Base-by-base conservation (phyloP, 2,113 vertebrate species). In the Actenoides lindsayi region DNA sequence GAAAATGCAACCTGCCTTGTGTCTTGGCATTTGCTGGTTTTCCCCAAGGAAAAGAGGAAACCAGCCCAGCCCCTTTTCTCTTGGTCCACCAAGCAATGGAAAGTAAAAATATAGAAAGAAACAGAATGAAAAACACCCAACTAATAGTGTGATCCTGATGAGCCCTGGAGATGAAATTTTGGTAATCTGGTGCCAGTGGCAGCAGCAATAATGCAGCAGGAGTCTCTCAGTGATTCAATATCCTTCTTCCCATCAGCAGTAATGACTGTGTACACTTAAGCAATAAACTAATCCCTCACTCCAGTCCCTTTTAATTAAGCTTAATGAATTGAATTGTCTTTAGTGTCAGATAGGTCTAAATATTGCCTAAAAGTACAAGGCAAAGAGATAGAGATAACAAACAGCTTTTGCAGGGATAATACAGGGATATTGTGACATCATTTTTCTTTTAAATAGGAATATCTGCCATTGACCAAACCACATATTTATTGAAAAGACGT, bases 251-350 rank as follows among this genome's bases (percentile, higher is more conserved):
- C 35, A 94, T 94, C 83, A 87, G 93, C 81, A 92, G 78, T 85
- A 93, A 96, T 95, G 69, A 87, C 59, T 93, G 77, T 50, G 70
- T 95, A 91, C 87, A 35, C 10, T 84, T 95, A 87, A 93, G 86
- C 41, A 94, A 93, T 87, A 97, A 97, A 96, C 83, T 93, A 96
- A 94, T 91, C 60, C 25, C 39, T 53, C 35, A 42, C n/a, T 96
- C 31, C 39, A 74, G 62, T 96, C 80, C 83, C 25, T 94, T 97
- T 89, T 95, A 95, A 97, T 96, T 95, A 93, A 95, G 28, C 30
- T 83, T 94, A 94, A 88, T 81, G 28, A 97, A 89, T 67, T 94
- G 56, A 91, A 90, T 50, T 94, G 64, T 95, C 87, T 93, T 87
- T 60, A 86, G 48, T 68, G 48, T 83, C 69, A 87, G 64, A 93